These are phyloP conservation scores for Mobula birostris DNA, from an alignment of 2,113 vertebrate genomes.

Conservation along the genomic window DNA sequence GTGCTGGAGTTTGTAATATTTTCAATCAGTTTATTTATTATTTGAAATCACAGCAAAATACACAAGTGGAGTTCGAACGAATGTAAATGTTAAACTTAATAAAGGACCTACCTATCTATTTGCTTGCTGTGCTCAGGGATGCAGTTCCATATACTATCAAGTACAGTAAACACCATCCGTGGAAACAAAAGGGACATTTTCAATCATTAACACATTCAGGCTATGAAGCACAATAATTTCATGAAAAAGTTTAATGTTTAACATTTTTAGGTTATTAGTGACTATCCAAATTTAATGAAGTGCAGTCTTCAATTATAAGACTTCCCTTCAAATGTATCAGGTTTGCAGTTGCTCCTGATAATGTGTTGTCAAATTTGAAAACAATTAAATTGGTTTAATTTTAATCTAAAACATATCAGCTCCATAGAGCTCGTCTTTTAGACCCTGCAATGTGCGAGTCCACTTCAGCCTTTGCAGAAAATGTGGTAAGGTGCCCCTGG, in stretches of 20 bases:
- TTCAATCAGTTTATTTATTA: slow-evolving; percentile 23
- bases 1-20: not conserved
- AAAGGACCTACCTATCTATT: not conserved
- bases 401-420: not conserved
- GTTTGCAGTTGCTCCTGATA: not conserved
- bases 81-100: not conserved
- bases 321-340: not conserved
- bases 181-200: not conserved
- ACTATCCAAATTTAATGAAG: not conserved
- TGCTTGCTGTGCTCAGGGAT: not conserved
- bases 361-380: not conserved
- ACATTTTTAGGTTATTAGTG: not conserved
- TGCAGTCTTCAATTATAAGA: not conserved
- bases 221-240: not conserved
- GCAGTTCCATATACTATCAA: not conserved
- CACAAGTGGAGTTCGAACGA: too few relatives aligned
- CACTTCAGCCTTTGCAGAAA: not conserved
- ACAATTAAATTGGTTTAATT: not conserved
- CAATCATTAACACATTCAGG: slow-evolving; percentile 13
- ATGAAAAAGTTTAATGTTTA: slow-evolving; percentile 10
- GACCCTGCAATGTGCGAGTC: not conserved
- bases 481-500: not conserved
- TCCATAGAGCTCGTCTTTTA: not conserved
- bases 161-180: not conserved
- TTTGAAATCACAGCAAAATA: slow-evolving; percentile 12